A percentile compares a stretch with the other conserved stretches of the same genome.
phyloP scores from a whole-genome alignment of 2,113 vertebrate species.

The Larimichthys crocea region DNA sequence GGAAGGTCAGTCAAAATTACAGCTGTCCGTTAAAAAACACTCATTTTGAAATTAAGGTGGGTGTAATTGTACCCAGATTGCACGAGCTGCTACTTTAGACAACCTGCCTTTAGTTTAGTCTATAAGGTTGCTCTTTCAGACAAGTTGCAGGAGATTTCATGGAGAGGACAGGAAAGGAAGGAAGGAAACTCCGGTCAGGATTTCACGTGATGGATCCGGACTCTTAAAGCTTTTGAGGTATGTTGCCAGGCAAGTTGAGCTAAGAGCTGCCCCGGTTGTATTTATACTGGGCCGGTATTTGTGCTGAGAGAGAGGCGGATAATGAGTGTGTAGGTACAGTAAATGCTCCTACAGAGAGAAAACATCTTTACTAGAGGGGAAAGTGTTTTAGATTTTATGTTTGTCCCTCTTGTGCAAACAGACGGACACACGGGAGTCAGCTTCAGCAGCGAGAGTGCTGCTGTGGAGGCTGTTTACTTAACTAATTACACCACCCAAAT shows the following conservation, averaged over 20 bases:
- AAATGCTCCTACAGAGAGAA: not conserved
- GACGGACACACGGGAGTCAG: constrained; percentile 11
- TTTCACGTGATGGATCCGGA: not conserved
- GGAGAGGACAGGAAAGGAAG: constrained; percentile 22
- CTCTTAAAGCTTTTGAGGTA: not conserved
- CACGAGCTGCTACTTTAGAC: constrained; percentile 55
- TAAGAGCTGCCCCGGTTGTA: constrained; percentile 58
- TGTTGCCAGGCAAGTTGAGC: constrained; percentile 75
- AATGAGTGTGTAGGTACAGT: constrained; percentile 21
- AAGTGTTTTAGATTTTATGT: not conserved
- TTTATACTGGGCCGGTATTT: constrained; percentile 51
- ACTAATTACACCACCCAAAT: constrained; percentile 60
- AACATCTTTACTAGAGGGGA: not conserved
- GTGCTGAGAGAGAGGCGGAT: constrained; percentile 38
- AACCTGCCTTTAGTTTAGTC: constrained; percentile 74
- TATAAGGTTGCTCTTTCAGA: constrained; percentile 53
- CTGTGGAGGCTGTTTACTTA: constrained; percentile 45
- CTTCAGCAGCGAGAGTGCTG: constrained; percentile 32
- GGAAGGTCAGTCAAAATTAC: constrained; percentile 69
- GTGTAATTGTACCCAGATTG: constrained; percentile 79
- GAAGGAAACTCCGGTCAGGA: constrained; percentile 67
- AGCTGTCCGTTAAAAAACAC: constrained; percentile 67
- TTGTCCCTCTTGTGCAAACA: not conserved
- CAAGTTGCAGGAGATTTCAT: constrained; percentile 64
- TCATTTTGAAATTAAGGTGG: constrained; percentile 73